phyloP scores from a whole-genome alignment of 30 jellyfish, hydroid and myxozoan genomes.

The Pseudorhiza aurosa region DNA sequence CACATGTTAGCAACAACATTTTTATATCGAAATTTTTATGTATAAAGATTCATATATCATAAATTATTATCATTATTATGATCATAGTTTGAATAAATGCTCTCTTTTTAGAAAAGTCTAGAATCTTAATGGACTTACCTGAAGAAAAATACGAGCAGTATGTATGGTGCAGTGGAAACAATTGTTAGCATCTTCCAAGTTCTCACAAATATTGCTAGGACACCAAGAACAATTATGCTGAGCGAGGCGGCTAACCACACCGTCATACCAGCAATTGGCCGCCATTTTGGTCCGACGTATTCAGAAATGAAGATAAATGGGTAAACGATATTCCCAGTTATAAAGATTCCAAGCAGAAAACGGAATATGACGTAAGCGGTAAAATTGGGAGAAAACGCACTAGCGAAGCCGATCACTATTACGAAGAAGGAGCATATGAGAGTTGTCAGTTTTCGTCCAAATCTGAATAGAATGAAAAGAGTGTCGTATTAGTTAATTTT shows the following conservation, averaged over 20 bases:
- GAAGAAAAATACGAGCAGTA: constrained; percentile 31
- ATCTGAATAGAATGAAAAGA: constrained; percentile 1
- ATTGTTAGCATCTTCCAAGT: constrained; percentile 69
- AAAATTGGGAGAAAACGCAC: constrained; percentile 66
- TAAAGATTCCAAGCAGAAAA: constrained; percentile 62
- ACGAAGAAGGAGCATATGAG: constrained; percentile 38
- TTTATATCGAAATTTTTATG: too few species aligned
- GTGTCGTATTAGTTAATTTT: too few species aligned
- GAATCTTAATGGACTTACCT: constrained; percentile 52
- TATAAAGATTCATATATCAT: too few species aligned
- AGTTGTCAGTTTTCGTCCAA: constrained; percentile 50
- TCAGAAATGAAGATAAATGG: constrained; percentile 61
- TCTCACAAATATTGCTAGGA: constrained; percentile 60
- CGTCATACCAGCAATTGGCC: constrained; percentile 69
- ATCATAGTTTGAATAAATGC: too few species aligned
- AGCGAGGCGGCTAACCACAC: constrained; percentile 47
- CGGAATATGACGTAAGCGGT: constrained; percentile 36
- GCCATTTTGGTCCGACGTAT: constrained; percentile 66
- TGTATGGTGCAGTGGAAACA: constrained; percentile 65
- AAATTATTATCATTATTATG: too few species aligned
- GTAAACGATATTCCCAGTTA: constrained; percentile 66
- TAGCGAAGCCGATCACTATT: constrained; percentile 30
- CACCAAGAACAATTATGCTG: constrained; percentile 55
- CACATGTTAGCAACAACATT: too few species aligned
- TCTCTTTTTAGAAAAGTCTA: too few species aligned